Conservation (phyloP, 2,113 vertebrate genomes). For the Ancistrus triradiatus region DNA sequence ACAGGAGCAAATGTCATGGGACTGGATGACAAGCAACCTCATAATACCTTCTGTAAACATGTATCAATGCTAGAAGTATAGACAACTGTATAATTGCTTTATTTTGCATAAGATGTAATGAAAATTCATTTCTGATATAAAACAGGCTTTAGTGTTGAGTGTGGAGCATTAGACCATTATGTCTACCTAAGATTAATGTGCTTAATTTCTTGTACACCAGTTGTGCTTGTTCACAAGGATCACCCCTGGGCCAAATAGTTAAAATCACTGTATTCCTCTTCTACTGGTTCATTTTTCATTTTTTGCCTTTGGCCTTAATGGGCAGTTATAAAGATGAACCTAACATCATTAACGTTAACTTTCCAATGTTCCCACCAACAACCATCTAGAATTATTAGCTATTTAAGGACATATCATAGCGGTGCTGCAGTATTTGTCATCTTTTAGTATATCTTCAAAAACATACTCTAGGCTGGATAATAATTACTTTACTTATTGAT, state of each 20-base stretch:
- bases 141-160: too few species aligned
- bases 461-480: too few species aligned
- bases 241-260: constrained; percentile 18
- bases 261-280: constrained; percentile 14
- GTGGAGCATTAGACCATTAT: constrained; percentile 26
- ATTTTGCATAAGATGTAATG: too few species aligned
- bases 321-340: neutral
- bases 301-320: constrained; percentile 18
- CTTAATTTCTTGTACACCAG: constrained; percentile 56
- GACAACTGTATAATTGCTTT: too few species aligned
- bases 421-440: neutral
- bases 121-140: too few species aligned
- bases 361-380: neutral
- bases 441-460: too few species aligned
- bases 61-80: too few species aligned
- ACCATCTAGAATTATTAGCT: neutral
- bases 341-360: constrained; percentile 1
- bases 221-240: constrained; percentile 29
- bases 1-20: too few species aligned
- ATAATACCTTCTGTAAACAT: too few species aligned
- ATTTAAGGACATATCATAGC: neutral
- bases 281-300: constrained; percentile 24
- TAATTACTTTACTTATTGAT: too few species aligned
- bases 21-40: too few species aligned
- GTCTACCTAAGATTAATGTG: constrained; percentile 57